These are phyloP conservation scores for Copidosoma floridanum DNA, from an alignment of 1,140 invertebrate genomes.

Conservation along the genomic window DNA sequence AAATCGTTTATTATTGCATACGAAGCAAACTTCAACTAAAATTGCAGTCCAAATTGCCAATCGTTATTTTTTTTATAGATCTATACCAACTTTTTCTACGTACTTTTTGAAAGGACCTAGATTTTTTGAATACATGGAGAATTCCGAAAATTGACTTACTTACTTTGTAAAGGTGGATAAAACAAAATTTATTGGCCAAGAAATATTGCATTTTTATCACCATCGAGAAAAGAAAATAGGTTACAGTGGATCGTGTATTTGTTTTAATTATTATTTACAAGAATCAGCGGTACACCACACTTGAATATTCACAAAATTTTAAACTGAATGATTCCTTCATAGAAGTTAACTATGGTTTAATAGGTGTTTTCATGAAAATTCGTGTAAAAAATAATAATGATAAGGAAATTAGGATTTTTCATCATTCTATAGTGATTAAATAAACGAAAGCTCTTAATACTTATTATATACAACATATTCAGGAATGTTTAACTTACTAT, in stretches of 20 bases:
- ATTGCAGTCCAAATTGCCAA: slow-evolving; percentile 19
- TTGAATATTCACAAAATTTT: slow-evolving; percentile 7
- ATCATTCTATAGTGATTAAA: not conserved
- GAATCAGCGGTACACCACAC: slow-evolving; percentile 7
- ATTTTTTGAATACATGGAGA: slow-evolving; percentile 13
- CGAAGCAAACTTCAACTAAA: slow-evolving; percentile 14
- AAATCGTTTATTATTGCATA: slow-evolving; percentile 24
- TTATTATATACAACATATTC: not conserved
- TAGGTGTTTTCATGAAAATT: slow-evolving; percentile 10
- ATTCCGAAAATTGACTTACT: slow-evolving; percentile 14
- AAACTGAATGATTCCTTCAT: slow-evolving; percentile 23
- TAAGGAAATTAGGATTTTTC: slow-evolving; percentile 10
- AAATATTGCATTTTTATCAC: not conserved
- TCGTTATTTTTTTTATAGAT: slow-evolving; percentile 22
- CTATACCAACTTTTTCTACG: not conserved
- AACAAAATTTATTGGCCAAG: not conserved
- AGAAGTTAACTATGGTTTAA: not conserved
- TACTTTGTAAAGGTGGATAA: not conserved
- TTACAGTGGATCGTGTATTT: not conserved
- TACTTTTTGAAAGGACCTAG: not conserved
- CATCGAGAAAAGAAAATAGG: slow-evolving; percentile 1
- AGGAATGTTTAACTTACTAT: not conserved
- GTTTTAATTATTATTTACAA: slow-evolving; percentile 21
- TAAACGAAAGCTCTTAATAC: no score
- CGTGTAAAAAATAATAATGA: not conserved